Evolutionary conservation across 2,888 invertebrate species (phyloP).

Genomic region (Scaptomyza parva): DNA sequence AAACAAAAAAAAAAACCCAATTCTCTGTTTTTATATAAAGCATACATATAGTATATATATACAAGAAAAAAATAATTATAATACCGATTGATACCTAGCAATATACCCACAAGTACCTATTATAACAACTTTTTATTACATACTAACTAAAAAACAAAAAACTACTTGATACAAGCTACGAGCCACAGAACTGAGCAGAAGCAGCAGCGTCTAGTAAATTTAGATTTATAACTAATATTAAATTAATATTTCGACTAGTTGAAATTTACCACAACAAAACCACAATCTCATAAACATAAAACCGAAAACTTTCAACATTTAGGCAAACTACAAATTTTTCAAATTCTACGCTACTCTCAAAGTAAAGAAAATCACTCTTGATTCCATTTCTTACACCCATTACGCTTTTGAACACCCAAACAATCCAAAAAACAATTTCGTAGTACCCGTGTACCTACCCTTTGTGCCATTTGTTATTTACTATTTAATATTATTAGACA

Average conservation of each 20-base stretch:
- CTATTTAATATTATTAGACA: constrained; percentile 51
- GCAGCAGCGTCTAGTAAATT: constrained; percentile 58
- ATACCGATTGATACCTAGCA: constrained; percentile 68
- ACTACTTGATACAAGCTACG: constrained; percentile 76
- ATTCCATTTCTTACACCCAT: constrained; percentile 31
- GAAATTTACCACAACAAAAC: constrained; percentile 35
- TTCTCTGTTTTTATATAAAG: constrained; percentile 64
- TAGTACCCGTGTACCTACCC: constrained; percentile 49
- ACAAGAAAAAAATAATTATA: constrained; percentile 11
- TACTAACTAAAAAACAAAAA: constrained; percentile 41
- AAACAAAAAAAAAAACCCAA: constrained; percentile 16
- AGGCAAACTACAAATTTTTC: constrained; percentile 22
- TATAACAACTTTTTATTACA: constrained; percentile 74
- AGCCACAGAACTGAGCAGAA: constrained; percentile 77
- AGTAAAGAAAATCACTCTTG: constrained; percentile 23
- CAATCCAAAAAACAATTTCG: constrained; percentile 34
- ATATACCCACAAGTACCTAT: constrained; percentile 76
- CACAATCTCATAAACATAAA: constrained; percentile 32
- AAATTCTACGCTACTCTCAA: not conserved
- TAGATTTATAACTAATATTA: constrained; percentile 48
- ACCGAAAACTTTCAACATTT: constrained; percentile 27
- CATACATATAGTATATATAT: constrained; percentile 26
- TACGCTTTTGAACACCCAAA: constrained; percentile 38
- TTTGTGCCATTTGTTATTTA: constrained; percentile 70
- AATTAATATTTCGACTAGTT: constrained; percentile 46